Base-by-base conservation (phyloP, 2,888 invertebrate species). In the Drosophila dives region DNA sequence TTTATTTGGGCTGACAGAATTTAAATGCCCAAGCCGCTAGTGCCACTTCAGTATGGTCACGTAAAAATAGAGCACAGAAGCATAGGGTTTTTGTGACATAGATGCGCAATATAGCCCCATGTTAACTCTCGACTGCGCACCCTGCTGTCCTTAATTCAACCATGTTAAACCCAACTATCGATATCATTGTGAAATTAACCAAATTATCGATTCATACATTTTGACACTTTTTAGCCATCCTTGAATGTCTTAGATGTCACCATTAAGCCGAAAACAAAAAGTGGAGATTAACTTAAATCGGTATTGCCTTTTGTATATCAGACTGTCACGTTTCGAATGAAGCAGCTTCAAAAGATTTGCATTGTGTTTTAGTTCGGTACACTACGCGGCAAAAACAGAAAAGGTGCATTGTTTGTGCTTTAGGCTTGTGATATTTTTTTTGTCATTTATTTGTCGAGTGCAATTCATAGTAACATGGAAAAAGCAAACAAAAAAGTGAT, bases 401-500 rank as follows among this genome's bases (percentile, higher is more conserved):
- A 20, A 64, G 26, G 49, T 50, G 26, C 26, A 55, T 32, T 49
- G 50, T 20, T 58, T 58, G 61, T 48, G 20, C 7, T 49, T 61
- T 60, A 55, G 60, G 64, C 64, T 61, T 61, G 64, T 48, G 48
- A 23, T 55, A 50, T 55, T 51, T 45, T 50, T 63, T 70, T 50
- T 60, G 59, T 34, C 53, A 20, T 64, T 36, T 45, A 54, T 71
- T 64, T 75, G 50, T 59, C 32, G 36, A 48, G 77, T 77, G 64
- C 51, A 33, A 49, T 77, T 34, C 32, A 15, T 23, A 59, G 45
- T 32, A 64, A 42, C 65, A 72, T 63, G 48, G 23, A 11, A 60
- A 63, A 63, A 50, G 48, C 45, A 66, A 72, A 45, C 59, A 65
- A 55, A 68, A 77, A 65, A 62, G 70, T 75, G 79, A 70, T 64